A percentile compares a stretch with the other conserved stretches of the same genome.
Evolutionary conservation across 2,113 vertebrate species (phyloP).

Genomic region (Nansenia antarctica): DNA sequence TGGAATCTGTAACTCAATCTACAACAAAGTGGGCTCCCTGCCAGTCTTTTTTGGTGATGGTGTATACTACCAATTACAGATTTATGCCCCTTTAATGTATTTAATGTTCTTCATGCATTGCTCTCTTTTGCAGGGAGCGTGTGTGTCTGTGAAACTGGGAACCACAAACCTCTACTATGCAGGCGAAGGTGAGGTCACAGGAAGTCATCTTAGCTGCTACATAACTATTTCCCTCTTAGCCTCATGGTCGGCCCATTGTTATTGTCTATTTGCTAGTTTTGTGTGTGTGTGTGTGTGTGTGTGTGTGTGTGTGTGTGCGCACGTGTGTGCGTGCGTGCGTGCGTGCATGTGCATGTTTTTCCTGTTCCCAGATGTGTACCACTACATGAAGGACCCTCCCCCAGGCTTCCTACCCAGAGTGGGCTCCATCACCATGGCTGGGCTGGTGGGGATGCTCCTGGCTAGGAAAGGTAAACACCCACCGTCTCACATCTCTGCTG

Average conservation of each 20-base stretch:
- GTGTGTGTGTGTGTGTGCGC: too few relatives aligned
- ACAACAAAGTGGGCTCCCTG: too few relatives aligned
- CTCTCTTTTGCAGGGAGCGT: slow-evolving; percentile 67
- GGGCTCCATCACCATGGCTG: slow-evolving; percentile 80
- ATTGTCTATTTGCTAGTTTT: too few relatives aligned
- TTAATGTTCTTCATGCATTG: slow-evolving; percentile 3
- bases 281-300: too few relatives aligned
- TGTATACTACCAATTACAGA: neutral
- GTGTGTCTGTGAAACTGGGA: slow-evolving; percentile 78
- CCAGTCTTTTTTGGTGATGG: slow-evolving; percentile 15
- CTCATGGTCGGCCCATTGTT: too few relatives aligned
- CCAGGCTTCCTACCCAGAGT: slow-evolving; percentile 84
- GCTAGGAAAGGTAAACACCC: slow-evolving; percentile 81
- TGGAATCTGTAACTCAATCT: too few relatives aligned
- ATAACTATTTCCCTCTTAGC: too few relatives aligned
- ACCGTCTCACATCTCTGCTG: neutral
- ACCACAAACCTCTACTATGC: slow-evolving; percentile 77
- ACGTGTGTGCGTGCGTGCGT: too few relatives aligned
- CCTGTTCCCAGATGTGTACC: slow-evolving; percentile 86
- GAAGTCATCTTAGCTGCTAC: too few relatives aligned
- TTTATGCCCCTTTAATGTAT: neutral
- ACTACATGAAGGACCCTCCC: slow-evolving; percentile 88
- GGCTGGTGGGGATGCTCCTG: slow-evolving; percentile 81
- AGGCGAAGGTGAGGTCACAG: slow-evolving; percentile 90
- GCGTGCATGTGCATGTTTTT: too few relatives aligned